Conservation (phyloP, 2,888 invertebrate species). For the Sinelater perroti region DNA sequence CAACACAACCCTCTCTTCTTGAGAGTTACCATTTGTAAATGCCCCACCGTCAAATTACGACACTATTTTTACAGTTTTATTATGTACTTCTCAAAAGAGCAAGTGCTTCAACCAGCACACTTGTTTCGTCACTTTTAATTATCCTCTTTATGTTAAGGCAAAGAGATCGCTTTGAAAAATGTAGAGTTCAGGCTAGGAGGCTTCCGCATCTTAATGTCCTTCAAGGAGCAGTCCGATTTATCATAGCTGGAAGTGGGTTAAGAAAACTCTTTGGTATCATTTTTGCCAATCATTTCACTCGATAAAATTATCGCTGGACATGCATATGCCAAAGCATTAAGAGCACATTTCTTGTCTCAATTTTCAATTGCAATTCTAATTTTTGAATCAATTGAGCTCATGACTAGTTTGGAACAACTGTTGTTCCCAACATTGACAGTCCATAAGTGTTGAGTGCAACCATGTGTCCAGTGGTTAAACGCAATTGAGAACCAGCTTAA, state of each 20-base stretch:
- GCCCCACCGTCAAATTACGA: slow-evolving; percentile 8
- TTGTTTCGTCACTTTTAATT: slow-evolving; percentile 9
- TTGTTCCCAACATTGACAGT: slow-evolving; percentile 13
- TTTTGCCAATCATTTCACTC: no score
- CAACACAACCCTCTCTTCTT: slow-evolving; percentile 16
- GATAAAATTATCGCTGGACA: no score
- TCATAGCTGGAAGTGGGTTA: no score
- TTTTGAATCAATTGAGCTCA: slow-evolving; percentile 11
- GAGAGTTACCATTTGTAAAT: slow-evolving; percentile 15
- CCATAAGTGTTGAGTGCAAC: slow-evolving; percentile 4
- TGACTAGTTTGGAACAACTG: no score
- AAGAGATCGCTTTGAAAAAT: slow-evolving; percentile 16
- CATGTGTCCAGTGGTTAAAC: slow-evolving; percentile 8
- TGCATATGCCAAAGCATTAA: slow-evolving; percentile 9
- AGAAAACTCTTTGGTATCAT: no score
- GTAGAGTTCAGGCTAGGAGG: slow-evolving; percentile 11
- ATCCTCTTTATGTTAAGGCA: slow-evolving; percentile 18
- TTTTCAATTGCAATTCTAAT: no score
- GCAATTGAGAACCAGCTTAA: slow-evolving; percentile 2
- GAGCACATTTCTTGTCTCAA: slow-evolving; percentile 6
- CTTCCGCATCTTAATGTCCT: slow-evolving; percentile 19
- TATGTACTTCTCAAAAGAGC: slow-evolving; percentile 6
- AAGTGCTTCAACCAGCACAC: slow-evolving; percentile 17
- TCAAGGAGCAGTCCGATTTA: no score
- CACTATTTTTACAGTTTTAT: slow-evolving; percentile 15